Conservation (phyloP, 2,113 vertebrate genomes). For the Salvelinus fontinalis region DNA sequence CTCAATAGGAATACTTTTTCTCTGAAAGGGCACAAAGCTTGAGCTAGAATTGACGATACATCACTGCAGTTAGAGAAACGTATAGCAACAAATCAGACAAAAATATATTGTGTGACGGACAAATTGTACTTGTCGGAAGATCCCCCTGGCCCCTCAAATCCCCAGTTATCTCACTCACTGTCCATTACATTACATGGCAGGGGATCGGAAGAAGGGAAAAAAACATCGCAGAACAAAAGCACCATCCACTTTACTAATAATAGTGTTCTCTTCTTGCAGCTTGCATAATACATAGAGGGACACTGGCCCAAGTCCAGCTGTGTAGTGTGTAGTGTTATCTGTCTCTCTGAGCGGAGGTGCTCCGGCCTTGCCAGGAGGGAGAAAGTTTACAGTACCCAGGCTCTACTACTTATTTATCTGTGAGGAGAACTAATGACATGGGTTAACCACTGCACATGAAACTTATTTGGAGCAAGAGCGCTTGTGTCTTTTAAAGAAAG, state of each 20-base stretch:
- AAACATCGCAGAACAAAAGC: conserved; percentile 10
- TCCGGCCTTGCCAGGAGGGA: conserved; percentile 1
- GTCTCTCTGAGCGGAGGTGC: conserved; percentile 21
- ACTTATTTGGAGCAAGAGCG: neutral
- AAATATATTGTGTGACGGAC: neutral
- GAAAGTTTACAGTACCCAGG: conserved; percentile 28
- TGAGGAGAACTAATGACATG: conserved; percentile 54
- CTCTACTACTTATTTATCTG: conserved; percentile 54
- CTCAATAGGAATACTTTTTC: neutral
- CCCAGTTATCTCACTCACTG: neutral
- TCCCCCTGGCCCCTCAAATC: neutral
- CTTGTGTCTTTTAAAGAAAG: neutral
- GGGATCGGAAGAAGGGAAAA: neutral
- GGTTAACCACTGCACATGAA: neutral
- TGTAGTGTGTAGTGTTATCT: conserved; percentile 19
- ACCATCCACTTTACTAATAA: conserved; percentile 22
- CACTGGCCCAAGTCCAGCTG: conserved; percentile 12
- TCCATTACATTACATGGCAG: neutral
- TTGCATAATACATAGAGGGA: conserved; percentile 45
- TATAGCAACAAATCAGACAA: neutral
- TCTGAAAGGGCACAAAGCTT: neutral
- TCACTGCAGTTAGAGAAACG: neutral
- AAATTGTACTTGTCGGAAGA: neutral
- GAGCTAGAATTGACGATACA: neutral
- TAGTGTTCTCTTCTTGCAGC: conserved; percentile 14